Conservation (phyloP, 2,113 vertebrate species). For the Tamias sibiricus region DNA sequence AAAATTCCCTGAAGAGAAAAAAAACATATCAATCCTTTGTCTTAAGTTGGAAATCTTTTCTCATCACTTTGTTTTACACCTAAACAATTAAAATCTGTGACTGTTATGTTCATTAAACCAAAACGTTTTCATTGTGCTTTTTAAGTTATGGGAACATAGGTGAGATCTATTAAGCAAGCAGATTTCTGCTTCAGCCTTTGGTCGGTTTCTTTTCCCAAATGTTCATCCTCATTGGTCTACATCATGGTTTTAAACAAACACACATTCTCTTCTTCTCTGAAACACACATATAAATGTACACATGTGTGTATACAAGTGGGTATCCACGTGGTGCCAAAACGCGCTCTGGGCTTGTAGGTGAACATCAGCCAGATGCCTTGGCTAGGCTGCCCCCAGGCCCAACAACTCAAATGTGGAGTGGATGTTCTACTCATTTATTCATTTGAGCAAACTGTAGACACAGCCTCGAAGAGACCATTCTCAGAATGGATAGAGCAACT, state of each 20-base stretch:
- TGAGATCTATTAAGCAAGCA: neutral
- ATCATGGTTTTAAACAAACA: neutral
- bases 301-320: neutral
- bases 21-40: neutral
- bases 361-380: neutral
- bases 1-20: neutral
- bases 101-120: neutral
- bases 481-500: conserved; percentile 7
- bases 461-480: conserved; percentile 6
- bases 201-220: conserved; percentile 6
- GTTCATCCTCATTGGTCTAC: neutral
- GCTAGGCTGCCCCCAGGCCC: neutral
- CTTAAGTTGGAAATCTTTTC: neutral
- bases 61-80: neutral
- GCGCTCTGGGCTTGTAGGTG: neutral
- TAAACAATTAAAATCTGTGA: neutral
- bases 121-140: neutral
- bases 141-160: neutral
- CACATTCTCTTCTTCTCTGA: neutral
- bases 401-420: neutral
- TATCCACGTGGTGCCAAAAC: neutral
- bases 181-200: neutral
- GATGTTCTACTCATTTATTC: conserved; percentile 37
- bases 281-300: neutral
- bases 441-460: neutral